Evolutionary conservation across 2,113 vertebrate species (phyloP).

Genomic region (Nymphicus hollandicus): DNA sequence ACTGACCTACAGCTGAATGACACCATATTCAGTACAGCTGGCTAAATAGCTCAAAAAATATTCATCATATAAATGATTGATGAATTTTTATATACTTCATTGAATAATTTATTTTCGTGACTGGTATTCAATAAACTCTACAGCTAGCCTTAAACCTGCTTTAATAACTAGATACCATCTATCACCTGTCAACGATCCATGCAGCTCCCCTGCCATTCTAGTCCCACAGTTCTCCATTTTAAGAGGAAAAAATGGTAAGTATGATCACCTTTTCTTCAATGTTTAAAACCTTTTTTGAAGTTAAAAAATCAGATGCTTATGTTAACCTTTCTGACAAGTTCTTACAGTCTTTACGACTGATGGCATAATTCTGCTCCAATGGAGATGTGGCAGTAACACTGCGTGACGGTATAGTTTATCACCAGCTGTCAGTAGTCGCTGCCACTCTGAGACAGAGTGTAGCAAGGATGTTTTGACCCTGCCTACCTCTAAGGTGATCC

Average conservation of each 20-base stretch:
- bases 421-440: not conserved
- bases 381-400: fast-evolving
- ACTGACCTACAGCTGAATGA: not conserved
- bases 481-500: not conserved
- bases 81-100: not conserved
- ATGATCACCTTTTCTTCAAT: not conserved
- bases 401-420: not conserved
- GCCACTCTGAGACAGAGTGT: not conserved
- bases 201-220: not conserved
- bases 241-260: not conserved
- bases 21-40: not conserved
- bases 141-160: not conserved
- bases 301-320: not conserved
- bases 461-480: not conserved
- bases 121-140: not conserved
- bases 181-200: not conserved
- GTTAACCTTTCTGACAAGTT: not conserved
- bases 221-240: not conserved
- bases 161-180: not conserved
- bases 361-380: not conserved
- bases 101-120: slow-evolving; percentile 33
- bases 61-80: not conserved
- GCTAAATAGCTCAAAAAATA: not conserved
- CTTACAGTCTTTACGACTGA: not conserved
- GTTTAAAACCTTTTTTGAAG: not conserved